Evolutionary conservation across 2,888 invertebrate genomes (phyloP).

Genomic region (Gibbula magus): DNA sequence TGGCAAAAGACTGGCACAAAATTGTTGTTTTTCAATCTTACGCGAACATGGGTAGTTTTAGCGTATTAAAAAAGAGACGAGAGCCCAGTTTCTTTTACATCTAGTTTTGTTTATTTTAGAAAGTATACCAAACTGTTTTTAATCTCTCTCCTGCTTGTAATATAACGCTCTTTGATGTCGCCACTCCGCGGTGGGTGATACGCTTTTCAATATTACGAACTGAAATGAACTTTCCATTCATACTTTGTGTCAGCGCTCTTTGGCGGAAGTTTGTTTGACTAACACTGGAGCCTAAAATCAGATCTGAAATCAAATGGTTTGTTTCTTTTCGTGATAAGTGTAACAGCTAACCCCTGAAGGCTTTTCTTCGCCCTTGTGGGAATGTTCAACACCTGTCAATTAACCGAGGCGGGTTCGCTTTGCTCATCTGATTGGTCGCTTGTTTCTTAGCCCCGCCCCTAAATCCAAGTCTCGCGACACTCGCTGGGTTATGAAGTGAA

Average conservation of each 20-base stretch:
- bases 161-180: too few species aligned
- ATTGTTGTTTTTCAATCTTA: too few species aligned
- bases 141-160: too few species aligned
- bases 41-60: too few species aligned
- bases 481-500: conserved; percentile 1
- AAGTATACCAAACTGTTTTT: too few species aligned
- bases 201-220: not conserved
- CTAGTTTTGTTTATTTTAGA: too few species aligned
- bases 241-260: not conserved
- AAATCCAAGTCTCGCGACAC: not conserved
- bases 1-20: too few species aligned
- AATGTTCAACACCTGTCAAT: not conserved
- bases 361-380: not conserved
- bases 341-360: not conserved
- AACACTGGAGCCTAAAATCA: not conserved
- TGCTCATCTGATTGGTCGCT: not conserved
- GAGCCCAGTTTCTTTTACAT: not conserved
- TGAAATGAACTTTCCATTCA: not conserved
- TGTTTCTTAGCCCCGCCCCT: not conserved
- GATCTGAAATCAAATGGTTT: not conserved
- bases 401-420: not conserved
- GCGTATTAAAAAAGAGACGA: not conserved
- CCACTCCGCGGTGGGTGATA: too few species aligned
- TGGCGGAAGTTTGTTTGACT: not conserved
- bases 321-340: not conserved